Base-by-base conservation (phyloP, 1,140 invertebrate genomes). In the Trichonephila clavata region DNA sequence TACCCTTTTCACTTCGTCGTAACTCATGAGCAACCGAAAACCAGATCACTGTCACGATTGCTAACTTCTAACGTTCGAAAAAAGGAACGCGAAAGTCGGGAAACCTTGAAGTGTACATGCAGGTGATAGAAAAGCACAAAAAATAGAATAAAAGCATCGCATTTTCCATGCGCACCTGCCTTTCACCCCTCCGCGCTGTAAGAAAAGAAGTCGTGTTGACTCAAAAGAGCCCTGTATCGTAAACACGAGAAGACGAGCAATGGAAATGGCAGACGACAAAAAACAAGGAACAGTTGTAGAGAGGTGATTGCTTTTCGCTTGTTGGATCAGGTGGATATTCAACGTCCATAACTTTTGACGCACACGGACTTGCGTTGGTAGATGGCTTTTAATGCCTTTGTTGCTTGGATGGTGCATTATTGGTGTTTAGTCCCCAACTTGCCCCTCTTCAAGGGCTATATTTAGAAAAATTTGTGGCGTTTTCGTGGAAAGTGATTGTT, bases 151-250 rank as follows among this genome's bases (percentile, higher is more conserved):
- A 63, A 63, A 63, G 61, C 14, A 39, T 77, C 24, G 13, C 71
- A 24, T 77, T 14, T 27, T 27, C 71, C n/a, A 24, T 16, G 24
- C 71, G 71, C 71, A 77, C 71, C 71, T 77, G 71, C 71, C 71
- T 77, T 24, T 18, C n/a, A 77, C 71, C 71, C 61, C 61, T 63
- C 16, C 61, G 3, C 61, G 18, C 16, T 18, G 20, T n/a, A 77
- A 77, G 71, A 77, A 77, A 77, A 24, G 71, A 24, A 21, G 61
- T 27, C 71, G 24, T 77, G 71, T 77, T 77, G 71, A 77, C 32
- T 77, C 71, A 77, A 77, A 39, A 32, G 61, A 63, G 20, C 18
- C 61, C 61, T 20, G 61, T n/a, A 39, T 39, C n/a, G 71, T 77
- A 77, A 77, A 77, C 71, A 77, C 71, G 16, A 21, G 18, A 63